Percentiles rank a stretch among this genome's conserved stretches.
Conservation (phyloP, 2,888 invertebrate genomes). For the Agonopterix subpropinquella region DNA sequence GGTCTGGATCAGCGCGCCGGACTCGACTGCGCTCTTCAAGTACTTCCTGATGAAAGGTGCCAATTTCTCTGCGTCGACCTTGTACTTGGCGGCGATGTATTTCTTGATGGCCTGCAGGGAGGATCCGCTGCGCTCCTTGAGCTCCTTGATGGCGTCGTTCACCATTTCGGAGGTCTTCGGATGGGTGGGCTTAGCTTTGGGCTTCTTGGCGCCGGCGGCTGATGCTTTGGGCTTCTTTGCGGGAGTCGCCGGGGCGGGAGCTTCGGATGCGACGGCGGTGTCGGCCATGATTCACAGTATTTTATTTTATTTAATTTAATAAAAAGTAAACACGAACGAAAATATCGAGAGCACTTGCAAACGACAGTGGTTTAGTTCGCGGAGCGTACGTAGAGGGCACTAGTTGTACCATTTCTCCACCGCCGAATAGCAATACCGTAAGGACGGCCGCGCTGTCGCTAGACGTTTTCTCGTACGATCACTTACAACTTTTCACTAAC, state of each 20-base stretch:
- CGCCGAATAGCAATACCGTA: background rate
- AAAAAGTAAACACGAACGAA: background rate
- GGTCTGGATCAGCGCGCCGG: constrained; percentile 70
- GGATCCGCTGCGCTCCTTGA: constrained; percentile 77
- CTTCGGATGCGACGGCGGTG: constrained; percentile 31
- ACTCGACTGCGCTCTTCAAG: constrained; percentile 67
- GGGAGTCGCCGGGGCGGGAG: constrained; percentile 19
- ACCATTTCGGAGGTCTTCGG: constrained; percentile 67
- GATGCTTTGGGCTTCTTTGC: constrained; percentile 11
- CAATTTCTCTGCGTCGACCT: constrained; percentile 74
- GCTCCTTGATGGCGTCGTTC: constrained; percentile 63
- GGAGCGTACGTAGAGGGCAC: background rate
- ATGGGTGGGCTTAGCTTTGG: constrained; percentile 40
- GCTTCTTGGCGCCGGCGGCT: constrained; percentile 26
- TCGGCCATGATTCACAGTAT: constrained; percentile 23
- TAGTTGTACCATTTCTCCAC: background rate
- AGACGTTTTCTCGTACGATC: background rate
- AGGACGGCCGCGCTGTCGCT: background rate
- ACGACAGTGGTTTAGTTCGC: background rate
- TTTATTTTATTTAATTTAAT: background rate
- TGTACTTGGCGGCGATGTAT: constrained; percentile 76
- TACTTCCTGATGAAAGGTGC: constrained; percentile 77
- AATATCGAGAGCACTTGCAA: background rate
- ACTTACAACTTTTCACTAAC: background rate
- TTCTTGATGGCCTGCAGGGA: constrained; percentile 77